Conservation (phyloP, 2,797 vertebrate species). For the Pangasius mekongensis region DNA sequence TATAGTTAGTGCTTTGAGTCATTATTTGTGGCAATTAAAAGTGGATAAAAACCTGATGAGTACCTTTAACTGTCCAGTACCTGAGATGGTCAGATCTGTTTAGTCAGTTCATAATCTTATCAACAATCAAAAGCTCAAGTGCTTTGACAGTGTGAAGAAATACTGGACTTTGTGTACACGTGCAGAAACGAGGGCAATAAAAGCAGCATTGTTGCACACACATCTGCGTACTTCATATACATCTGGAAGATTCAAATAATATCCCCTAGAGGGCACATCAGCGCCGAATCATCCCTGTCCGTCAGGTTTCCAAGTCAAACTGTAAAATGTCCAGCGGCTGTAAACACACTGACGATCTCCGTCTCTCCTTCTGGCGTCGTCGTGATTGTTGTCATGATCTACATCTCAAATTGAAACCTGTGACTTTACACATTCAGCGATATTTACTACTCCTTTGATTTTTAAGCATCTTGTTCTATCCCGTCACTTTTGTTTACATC, state of each 20-base stretch:
- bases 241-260: neutral
- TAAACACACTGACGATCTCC: neutral
- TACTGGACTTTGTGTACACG: neutral
- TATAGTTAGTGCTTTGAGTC: neutral
- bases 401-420: neutral
- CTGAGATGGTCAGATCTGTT: neutral
- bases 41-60: too few relatives aligned
- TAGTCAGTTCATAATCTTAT: neutral
- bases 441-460: neutral
- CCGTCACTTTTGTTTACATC: too few relatives aligned
- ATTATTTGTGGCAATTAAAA: neutral
- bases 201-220: neutral
- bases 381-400: neutral
- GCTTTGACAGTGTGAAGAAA: neutral
- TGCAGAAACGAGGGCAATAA: neutral
- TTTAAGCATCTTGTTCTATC: neutral
- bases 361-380: neutral
- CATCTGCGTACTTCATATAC: neutral
- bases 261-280: neutral
- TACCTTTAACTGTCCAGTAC: too few relatives aligned
- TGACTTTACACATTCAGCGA: neutral
- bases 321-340: neutral
- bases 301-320: neutral
- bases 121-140: neutral
- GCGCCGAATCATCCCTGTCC: neutral